Conservation (phyloP, 2,797 vertebrate genomes). For the Danio aesculapii region DNA sequence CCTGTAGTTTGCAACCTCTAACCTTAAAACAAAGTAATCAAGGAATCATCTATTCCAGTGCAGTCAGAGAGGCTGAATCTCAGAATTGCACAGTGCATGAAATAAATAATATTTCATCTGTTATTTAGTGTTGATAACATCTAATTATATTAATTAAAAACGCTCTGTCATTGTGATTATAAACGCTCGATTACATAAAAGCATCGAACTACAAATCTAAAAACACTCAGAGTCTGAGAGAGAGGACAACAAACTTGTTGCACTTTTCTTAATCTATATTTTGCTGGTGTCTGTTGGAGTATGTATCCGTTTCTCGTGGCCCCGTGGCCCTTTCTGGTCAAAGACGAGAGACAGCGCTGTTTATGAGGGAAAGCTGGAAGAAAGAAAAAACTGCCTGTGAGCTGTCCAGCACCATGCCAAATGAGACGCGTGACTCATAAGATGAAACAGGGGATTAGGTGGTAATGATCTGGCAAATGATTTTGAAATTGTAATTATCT, state of each 20-base stretch:
- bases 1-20: no score
- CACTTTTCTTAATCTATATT: slow-evolving; percentile 16
- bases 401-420: slow-evolving; percentile 71
- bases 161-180: no score
- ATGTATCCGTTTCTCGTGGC: slow-evolving; percentile 19
- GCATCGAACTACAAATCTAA: background rate
- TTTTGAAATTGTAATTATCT: slow-evolving; percentile 82
- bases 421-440: slow-evolving; percentile 80
- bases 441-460: slow-evolving; percentile 80
- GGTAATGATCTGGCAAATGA: slow-evolving; percentile 83
- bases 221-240: background rate
- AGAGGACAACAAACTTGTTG: background rate
- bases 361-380: slow-evolving; percentile 55
- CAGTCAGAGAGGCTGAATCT: no score
- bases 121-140: no score
- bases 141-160: no score
- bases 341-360: slow-evolving; percentile 65
- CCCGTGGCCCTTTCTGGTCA: slow-evolving; percentile 48
- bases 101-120: no score
- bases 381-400: slow-evolving; percentile 55
- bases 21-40: no score
- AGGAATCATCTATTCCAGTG: no score
- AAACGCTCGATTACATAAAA: background rate
- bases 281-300: slow-evolving; percentile 51
- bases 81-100: no score